Conservation (phyloP, 2,888 invertebrate genomes). For the Temnothorax unifasciatus region DNA sequence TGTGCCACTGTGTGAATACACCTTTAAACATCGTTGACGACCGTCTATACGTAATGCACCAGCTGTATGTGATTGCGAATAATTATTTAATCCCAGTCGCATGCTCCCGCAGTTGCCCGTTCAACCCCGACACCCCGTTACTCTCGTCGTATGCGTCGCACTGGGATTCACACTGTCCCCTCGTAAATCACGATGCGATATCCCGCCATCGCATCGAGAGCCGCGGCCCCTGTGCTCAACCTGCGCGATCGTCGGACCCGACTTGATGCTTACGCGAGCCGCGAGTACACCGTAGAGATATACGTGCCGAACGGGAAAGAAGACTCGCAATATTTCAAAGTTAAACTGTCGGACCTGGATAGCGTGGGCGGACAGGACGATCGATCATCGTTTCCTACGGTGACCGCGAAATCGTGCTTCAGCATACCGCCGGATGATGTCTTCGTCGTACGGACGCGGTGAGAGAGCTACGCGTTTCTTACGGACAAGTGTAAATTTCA, state of each 20-base stretch:
- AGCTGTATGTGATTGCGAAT: constrained; percentile 81
- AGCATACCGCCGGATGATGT: constrained; percentile 29
- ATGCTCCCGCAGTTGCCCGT: constrained; percentile 29
- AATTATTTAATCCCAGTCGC: constrained; percentile 81
- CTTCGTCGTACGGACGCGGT: background rate
- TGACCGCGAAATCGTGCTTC: constrained; percentile 50
- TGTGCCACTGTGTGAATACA: constrained; percentile 45
- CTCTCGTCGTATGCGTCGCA: constrained; percentile 66
- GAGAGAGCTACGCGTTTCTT: background rate
- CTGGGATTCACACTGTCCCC: constrained; percentile 77
- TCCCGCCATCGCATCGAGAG: constrained; percentile 60
- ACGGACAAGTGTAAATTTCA: background rate
- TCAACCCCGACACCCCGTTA: constrained; percentile 50
- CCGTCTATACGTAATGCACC: constrained; percentile 76
- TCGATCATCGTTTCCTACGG: constrained; percentile 75
- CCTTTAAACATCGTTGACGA: constrained; percentile 66
- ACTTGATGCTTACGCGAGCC: constrained; percentile 37
- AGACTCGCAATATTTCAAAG: constrained; percentile 75
- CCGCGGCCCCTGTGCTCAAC: background rate
- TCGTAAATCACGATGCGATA: constrained; percentile 77
- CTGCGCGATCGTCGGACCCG: constrained; percentile 15
- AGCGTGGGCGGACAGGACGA: constrained; percentile 71
- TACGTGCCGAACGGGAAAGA: constrained; percentile 56
- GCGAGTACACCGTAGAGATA: constrained; percentile 36
- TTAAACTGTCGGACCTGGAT: constrained; percentile 74